Evolutionary conservation across 1,140 invertebrate species (phyloP), one percentile per base, ranked within the genome.

Genomic region (Lanistes nyassanus): DNA sequence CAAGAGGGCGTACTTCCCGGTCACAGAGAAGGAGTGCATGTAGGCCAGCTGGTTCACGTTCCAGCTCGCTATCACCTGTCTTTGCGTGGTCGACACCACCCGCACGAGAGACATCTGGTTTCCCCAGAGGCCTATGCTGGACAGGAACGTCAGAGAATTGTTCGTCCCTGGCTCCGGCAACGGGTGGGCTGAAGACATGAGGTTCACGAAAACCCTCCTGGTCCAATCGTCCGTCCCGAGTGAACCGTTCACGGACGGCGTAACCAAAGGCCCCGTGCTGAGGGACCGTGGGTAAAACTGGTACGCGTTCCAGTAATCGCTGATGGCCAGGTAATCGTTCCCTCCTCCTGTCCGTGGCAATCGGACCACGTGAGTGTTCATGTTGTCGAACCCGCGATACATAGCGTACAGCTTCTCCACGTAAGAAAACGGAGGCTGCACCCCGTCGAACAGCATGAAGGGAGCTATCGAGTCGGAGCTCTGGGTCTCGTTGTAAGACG

Each of bases 1-100:
- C 7, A 86, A 70, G 23, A 86, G 73, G 23, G 76, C 83, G 68
- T 81, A 81, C 58, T 80, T 68, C 39, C 79, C 31, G 1, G 83
- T 85, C 5, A 79, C 75, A 2, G 80, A 79, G 70, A 86, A 83
- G 19, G 81, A 85, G 62, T 86, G 84, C 80, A 85, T 83, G 70
- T 85, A 85, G 3, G 80, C 78, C n/a, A 81, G 71, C 53, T 75
- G 75, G 29, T 79, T 74, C 19, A 85, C 79, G 7, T 80, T 47
- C 79, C 80, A 82, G 11, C 62, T 55, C 0, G 79, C 77, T n/a
- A 85, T 74, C 5, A 79, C 39, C 55, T 83, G 78, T 21, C 82
- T 58, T 11, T 79, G 39, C 6, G 60, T 47, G 13, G 75, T 64
- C 26, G 80, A 78, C 29, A 75, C 74, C 19, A 83, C 78, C 60